A percentile compares a stretch with the other conserved stretches of the same genome.
Evolutionary conservation across 2,888 invertebrate genomes (phyloP).

Genomic region (Conistra vaccinii): DNA sequence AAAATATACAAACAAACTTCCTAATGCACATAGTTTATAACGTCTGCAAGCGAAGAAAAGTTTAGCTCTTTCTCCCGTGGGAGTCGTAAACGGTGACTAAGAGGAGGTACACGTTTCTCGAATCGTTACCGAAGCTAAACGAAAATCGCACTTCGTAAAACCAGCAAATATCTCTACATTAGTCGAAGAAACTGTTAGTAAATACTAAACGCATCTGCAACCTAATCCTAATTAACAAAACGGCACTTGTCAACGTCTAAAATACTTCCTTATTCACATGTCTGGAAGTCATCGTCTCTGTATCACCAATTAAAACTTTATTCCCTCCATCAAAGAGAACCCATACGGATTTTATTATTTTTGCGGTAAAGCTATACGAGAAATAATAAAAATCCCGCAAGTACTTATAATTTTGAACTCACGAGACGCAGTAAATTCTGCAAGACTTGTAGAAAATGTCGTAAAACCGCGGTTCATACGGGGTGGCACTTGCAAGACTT

Average conservation of each 20-base stretch:
- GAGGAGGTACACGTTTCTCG: constrained; percentile 14
- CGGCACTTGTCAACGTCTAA: background rate
- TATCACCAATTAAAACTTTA: constrained; percentile 46
- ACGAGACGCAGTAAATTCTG: constrained; percentile 68
- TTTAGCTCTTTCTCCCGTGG: constrained; percentile 20
- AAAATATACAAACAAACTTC: constrained; percentile 8
- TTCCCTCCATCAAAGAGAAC: constrained; percentile 31
- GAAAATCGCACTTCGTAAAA: constrained; percentile 9
- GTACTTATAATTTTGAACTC: constrained; percentile 64
- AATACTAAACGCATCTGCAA: background rate
- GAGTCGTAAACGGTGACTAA: constrained; percentile 27
- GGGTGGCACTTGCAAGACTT: constrained; percentile 54
- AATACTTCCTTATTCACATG: constrained; percentile 12
- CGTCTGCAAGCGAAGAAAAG: constrained; percentile 2
- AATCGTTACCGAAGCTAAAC: constrained; percentile 13
- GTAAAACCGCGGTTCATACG: constrained; percentile 47
- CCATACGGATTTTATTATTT: constrained; percentile 47
- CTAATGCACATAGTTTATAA: constrained; percentile 5
- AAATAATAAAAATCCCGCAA: constrained; percentile 45
- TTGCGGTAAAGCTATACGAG: constrained; percentile 25
- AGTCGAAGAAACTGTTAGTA: background rate
- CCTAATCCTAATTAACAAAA: constrained; percentile 15
- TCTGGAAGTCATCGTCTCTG: background rate
- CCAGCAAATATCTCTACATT: background rate
- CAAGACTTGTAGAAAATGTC: constrained; percentile 62